A percentile compares a stretch with the other conserved stretches of the same genome.
phyloP scores from a whole-genome alignment of 2,113 vertebrate species.

The Calypte anna region DNA sequence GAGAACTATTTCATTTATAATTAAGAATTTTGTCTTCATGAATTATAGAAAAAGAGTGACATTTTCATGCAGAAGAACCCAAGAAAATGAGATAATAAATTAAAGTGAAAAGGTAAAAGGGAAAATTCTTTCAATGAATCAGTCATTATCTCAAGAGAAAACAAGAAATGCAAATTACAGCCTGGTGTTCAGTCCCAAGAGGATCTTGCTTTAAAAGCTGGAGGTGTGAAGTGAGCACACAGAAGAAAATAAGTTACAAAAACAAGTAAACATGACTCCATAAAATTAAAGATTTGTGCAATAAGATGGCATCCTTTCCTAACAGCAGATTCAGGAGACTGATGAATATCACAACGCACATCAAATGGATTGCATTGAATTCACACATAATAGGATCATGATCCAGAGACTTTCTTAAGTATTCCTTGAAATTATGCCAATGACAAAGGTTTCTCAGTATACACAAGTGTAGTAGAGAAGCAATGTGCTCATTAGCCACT shows the following conservation, averaged over 20 bases:
- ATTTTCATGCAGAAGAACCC: not conserved
- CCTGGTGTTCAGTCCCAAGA: not conserved
- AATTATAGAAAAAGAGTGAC: not conserved
- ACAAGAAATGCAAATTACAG: not conserved
- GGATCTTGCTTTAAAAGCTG: not conserved
- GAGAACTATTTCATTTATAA: not conserved
- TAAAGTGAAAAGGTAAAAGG: not conserved
- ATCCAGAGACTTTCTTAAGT: not conserved
- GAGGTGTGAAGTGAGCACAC: not conserved
- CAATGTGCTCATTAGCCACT: not conserved
- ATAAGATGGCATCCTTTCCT: not conserved
- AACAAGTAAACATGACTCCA: not conserved
- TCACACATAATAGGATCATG: not conserved
- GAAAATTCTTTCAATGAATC: not conserved
- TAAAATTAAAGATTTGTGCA: not conserved
- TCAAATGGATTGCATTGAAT: not conserved
- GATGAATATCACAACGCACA: rapidly evolving
- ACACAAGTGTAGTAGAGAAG: not conserved
- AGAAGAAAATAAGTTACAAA: not conserved
- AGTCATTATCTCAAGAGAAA: not conserved
- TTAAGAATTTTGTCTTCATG: not conserved
- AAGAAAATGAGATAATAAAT: not conserved
- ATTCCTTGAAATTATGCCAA: not conserved
- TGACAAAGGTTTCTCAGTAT: not conserved
- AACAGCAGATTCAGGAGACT: not conserved